Evolutionary conservation across 2,888 invertebrate genomes (phyloP), one percentile per base, ranked within the genome.

Genomic region (Autographa pulchrina): DNA sequence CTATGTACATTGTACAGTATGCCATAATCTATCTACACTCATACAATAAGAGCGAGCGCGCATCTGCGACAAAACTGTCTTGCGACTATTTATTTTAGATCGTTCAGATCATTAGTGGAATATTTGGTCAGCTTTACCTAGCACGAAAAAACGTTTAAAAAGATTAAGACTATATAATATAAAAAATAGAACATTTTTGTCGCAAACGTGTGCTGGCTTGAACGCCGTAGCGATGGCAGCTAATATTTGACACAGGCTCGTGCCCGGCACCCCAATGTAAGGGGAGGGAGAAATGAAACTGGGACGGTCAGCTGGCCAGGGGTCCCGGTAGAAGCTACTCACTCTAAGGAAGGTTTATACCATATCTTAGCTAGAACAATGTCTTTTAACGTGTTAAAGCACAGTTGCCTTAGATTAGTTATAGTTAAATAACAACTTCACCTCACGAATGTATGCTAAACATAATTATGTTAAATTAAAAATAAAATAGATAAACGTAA

Each of bases 11-110:
- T 94, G 90, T 94, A 95, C 95, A 95, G 84, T 87, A 87, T 86
- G 90, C 89, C 89, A 87, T 89, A 86, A 68, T 86, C 89, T 94
- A 95, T 93, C 92, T 94, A 95, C 95, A 94, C 75, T 90, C 92
- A 89, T 88, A 89, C 91, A 84, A 77, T 80, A 83, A 77, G 77
- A 68, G 63, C 74, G 64, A 70, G 68, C 73, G 58, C 72, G 20
- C 74, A 83, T 32, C 43, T 67, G 64, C 81, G 64, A 78, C 78
- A 78, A 73, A 80, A 25, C 48, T 38, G 38, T 7, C 52, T 54
- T 18, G 58, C 58, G 56, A 65, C 20, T 62, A 52, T 65, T 54
- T 56, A 25, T 68, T 76, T 64, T 75, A 62, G 81, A 81, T 83
- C 72, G 66, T 58, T 58, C 60, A 71, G 76, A 75, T 78, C 77